Conservation (phyloP, 2,113 vertebrate species). For the Daboia siamensis region DNA sequence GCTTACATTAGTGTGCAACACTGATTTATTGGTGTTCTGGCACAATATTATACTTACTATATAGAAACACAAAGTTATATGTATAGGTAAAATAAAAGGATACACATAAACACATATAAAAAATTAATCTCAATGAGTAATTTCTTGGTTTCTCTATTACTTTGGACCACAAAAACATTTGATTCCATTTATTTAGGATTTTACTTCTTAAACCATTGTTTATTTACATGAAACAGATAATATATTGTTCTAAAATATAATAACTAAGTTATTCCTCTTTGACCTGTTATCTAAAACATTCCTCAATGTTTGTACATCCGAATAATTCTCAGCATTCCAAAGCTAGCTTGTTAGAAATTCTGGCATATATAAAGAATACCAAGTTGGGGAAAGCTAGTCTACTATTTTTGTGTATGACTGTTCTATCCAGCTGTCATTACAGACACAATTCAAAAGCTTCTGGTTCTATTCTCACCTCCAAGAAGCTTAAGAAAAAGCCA, state of each 20-base stretch:
- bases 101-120: background rate
- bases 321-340: background rate
- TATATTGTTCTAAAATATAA: background rate
- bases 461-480: background rate
- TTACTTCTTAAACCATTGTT: background rate
- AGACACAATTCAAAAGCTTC: background rate
- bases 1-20: background rate
- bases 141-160: background rate
- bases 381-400: background rate
- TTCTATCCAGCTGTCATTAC: background rate
- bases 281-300: background rate
- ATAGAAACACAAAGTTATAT: background rate
- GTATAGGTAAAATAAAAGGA: background rate
- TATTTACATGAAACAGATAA: background rate
- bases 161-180: background rate
- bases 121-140: background rate
- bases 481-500: background rate
- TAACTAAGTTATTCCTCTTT: background rate
- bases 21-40: background rate
- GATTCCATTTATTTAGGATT: background rate
- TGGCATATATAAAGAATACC: background rate
- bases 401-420: background rate
- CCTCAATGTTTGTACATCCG: background rate
- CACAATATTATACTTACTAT: background rate
- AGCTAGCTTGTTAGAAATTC: background rate